Evolutionary conservation across 2,888 invertebrate genomes (phyloP), one percentile per base, ranked within the genome.

Genomic region (Trissolcus japonicus): DNA sequence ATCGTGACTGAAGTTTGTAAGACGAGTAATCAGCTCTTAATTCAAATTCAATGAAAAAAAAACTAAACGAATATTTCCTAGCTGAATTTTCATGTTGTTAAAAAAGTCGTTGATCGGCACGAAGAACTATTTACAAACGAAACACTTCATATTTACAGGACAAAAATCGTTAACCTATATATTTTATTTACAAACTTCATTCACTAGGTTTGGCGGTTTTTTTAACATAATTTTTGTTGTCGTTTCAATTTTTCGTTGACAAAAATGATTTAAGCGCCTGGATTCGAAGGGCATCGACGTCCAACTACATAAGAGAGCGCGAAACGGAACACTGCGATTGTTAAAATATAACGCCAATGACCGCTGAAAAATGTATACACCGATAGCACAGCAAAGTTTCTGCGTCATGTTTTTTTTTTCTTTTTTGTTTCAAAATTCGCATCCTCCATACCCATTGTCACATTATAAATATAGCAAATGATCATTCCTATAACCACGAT

Each of bases 181-280:
- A 25, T 2, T 51, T 61, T 62, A 74, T 68, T 65, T 60, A 79
- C 76, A 73, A 78, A 79, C 79, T 71, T 77, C 75, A 80, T 77
- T 79, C 71, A 66, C 71, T n/a, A 19, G 35, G 35, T 35, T 35
- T 35, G 35, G 35, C 35, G 9, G 68, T 80, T 51, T 48, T 19
- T 67, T 62, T 81, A n/a, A 83, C 80, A 82, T 81, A 82, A 83
- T 79, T 80, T 80, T 80, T 79, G n/a, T n/a, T n/a, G n/a, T 79
- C 50, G 65, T 57, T 29, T 41, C 25, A 4, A 6, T 56, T 43
- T 60, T 43, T 48, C 48, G 48, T 67, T 76, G 79, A n/a, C 77
- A 76, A 79, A 81, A 82, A 81, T 35, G 35, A 25, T 25, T 25
- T 25, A 25, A 25, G 25, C 25, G 25, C 25, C 43, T 60, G 53